These are phyloP conservation scores for Acanthornis magna DNA, from an alignment of 2,797 vertebrate genomes.

Conservation along the genomic window DNA sequence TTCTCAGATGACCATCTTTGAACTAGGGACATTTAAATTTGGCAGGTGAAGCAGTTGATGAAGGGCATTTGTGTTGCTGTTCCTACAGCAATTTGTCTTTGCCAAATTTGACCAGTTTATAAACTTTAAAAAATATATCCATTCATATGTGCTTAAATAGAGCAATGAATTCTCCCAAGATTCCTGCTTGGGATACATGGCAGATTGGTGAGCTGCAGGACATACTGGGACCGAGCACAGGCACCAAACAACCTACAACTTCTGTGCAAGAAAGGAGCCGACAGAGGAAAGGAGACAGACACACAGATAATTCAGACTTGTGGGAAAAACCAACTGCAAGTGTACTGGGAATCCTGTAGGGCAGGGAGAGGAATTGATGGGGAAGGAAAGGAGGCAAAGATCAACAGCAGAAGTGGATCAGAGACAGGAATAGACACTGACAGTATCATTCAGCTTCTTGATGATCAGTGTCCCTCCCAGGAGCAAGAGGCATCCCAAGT, in stretches of 20 bases:
- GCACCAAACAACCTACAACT: not conserved
- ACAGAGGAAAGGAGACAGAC: not conserved
- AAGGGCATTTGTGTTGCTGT: not conserved
- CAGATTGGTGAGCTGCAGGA: not conserved
- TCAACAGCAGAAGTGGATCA: not conserved
- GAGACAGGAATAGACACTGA: not conserved
- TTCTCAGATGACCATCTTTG: not conserved
- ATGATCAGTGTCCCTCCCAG: not conserved
- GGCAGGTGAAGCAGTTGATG: not conserved
- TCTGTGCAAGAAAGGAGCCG: not conserved
- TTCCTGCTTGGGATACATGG: not conserved
- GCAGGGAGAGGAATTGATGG: not conserved
- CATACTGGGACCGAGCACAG: not conserved
- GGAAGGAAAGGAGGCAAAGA: not conserved
- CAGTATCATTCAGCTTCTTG: not conserved
- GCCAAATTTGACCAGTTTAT: not conserved
- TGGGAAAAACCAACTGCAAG: not conserved
- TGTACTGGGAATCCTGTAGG: not conserved
- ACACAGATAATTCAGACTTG: not conserved
- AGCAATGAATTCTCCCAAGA: not conserved
- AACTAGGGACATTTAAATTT: not conserved
- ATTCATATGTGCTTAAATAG: not conserved
- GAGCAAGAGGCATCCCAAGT: not conserved
- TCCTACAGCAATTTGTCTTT: not conserved
- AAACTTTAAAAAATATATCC: not conserved